These are phyloP conservation scores for Urophycis tenuis DNA, from an alignment of 2,797 vertebrate genomes.

Conservation along the genomic window DNA sequence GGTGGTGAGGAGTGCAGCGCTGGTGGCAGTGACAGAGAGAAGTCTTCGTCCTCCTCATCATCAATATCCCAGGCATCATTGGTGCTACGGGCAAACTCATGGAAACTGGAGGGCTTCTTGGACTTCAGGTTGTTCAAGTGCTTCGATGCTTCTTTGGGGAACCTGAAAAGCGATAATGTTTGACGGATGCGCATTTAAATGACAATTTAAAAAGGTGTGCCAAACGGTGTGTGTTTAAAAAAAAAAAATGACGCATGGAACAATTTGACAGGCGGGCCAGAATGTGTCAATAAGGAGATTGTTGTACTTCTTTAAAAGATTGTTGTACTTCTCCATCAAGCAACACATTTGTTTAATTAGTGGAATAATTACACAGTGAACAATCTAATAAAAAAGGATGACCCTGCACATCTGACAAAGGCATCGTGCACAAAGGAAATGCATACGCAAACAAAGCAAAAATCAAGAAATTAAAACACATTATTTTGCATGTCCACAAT, in stretches of 20 bases:
- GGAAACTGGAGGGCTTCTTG: conserved; percentile 93
- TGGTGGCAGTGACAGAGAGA: conserved; percentile 45
- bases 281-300: background rate
- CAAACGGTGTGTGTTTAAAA: background rate
- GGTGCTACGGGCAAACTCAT: conserved; percentile 93
- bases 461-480: background rate
- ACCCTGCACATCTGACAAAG: background rate
- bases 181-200: background rate
- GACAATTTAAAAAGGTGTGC: background rate
- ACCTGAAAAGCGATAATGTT: conserved; percentile 63
- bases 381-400: background rate
- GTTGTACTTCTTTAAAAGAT: no score
- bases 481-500: background rate
- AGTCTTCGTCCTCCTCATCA: conserved; percentile 81
- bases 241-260: background rate
- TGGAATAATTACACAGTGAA: background rate
- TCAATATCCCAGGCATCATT: conserved; percentile 98
- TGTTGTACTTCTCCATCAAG: conserved; percentile 1
- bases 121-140: conserved; percentile 74
- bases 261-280: background rate
- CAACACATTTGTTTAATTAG: background rate
- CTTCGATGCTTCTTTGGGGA: conserved; percentile 85
- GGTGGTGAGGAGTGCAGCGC: conserved; percentile 33
- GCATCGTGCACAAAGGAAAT: background rate
- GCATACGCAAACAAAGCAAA: background rate